Base-by-base conservation (phyloP, 92 coral and sea anemone species). In the Porites rus region DNA sequence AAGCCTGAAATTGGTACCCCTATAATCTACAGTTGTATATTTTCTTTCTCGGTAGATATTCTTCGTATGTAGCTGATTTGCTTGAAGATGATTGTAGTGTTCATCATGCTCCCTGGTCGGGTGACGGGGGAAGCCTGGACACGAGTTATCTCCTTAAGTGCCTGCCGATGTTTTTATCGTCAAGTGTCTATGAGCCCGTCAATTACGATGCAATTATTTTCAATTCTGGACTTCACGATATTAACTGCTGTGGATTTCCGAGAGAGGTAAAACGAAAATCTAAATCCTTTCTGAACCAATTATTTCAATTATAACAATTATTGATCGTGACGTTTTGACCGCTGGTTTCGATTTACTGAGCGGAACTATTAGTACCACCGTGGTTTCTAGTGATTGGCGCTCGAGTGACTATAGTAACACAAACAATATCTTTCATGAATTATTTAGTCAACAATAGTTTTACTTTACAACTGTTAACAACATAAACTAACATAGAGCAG, bases 121-220 rank as follows among this genome's bases (percentile, higher is more conserved):
- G 73, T 2, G 98, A 95, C 90, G 98, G 98, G 46, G 98, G 98
- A 16, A 90, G 94, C 62, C 89, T 94, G 94, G 98, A 95, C 88
- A 94, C 98, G 46, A 90, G 92, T 22, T 94, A 95, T 66, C 90
- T 89, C 13, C 88, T 94, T 50, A 80, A 92, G 75, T 95, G 98
- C 52, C 78, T 95, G 16, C 85, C 93, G 8, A 53, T 93, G 73
- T 90, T 95, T 83, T 64, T 95, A 54, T 87, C 94, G 12, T 88
- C 92, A 28, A 88, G 85, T 77, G 75, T 80, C 38, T 89, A 84
- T 51, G 88, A 90, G 65, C 81, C 89, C 2, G 95, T 94, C n/a
- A 87, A 80, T 66, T 95, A 95, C 79, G 98, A 95, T 73, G 98
- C 84, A 20, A 95, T 95, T 25, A 87, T 95, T 12, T 87, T 95